These are phyloP conservation scores for Numenius phaeopus DNA, from an alignment of 2,797 vertebrate genomes.

Conservation along the genomic window DNA sequence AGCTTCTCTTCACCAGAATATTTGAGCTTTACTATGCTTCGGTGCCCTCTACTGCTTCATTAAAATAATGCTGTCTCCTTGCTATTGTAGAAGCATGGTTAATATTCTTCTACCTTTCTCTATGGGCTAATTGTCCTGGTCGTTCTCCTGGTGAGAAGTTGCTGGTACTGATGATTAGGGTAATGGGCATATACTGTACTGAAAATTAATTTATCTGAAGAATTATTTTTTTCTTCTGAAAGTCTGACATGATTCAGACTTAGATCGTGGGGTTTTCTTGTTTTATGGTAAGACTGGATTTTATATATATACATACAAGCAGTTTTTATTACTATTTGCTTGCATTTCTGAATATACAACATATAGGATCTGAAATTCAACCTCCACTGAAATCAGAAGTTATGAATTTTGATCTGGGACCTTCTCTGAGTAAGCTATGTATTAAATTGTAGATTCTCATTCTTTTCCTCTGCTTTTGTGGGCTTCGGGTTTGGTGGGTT, in stretches of 20 bases:
- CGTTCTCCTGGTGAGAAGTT: background rate
- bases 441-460: background rate
- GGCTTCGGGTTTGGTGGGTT: rapidly evolving
- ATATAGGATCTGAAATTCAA: background rate
- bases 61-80: conserved; percentile 54
- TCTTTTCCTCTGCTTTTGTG: background rate
- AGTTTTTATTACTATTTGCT: background rate
- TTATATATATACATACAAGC: background rate
- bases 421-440: background rate
- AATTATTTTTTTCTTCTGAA: background rate
- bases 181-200: background rate
- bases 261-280: background rate
- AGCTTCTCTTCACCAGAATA: background rate
- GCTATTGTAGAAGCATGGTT: background rate
- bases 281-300: background rate
- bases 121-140: rapidly evolving
- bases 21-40: conserved; percentile 56
- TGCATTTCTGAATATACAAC: background rate
- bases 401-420: background rate
- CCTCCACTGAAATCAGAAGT: background rate
- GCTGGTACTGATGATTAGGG: background rate
- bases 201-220: background rate
- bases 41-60: conserved; percentile 61
- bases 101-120: background rate
- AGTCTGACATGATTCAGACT: background rate